Evolutionary conservation across 2,888 invertebrate genomes (phyloP).

Genomic region (Smittia aterrima): DNA sequence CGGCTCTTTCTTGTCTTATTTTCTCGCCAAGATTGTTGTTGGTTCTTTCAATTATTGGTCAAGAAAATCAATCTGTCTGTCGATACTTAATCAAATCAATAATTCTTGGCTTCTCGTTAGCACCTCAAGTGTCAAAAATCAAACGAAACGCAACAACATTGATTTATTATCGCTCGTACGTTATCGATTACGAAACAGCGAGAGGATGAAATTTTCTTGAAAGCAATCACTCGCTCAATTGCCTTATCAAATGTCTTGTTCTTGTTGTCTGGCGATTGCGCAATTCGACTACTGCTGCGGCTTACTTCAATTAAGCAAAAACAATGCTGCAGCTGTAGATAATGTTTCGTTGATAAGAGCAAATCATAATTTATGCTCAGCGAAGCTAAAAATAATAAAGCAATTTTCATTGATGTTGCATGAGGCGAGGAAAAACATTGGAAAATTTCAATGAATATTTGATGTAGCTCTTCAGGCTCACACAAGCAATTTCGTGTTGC

Average conservation of each 20-base stretch:
- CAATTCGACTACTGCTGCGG: not conserved
- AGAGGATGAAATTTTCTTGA: not conserved
- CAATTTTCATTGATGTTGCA: no score
- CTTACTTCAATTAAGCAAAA: not conserved
- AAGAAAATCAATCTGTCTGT: not conserved
- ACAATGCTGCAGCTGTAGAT: not conserved
- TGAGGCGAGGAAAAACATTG: no score
- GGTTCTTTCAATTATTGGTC: not conserved
- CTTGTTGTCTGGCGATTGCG: not conserved
- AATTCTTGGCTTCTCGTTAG: not conserved
- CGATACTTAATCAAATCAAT: not conserved
- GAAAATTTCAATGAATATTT: no score
- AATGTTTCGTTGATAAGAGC: not conserved
- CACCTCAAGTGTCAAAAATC: not conserved
- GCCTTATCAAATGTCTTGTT: not conserved
- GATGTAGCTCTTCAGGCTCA: no score
- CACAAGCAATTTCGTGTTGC: no score
- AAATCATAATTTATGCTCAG: conserved; percentile 3
- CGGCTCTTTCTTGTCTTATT: conserved; percentile 16
- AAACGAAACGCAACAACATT: not conserved
- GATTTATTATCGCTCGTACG: not conserved
- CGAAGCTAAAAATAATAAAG: no score
- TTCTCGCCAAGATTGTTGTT: conserved; percentile 25
- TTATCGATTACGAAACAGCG: conserved; percentile 1
- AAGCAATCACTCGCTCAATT: not conserved